Percentiles rank a stretch among this genome's conserved stretches.
These are phyloP conservation scores for Sinopyrophorus schimmeli DNA, from an alignment of 2,888 invertebrate genomes.

Conservation along the genomic window DNA sequence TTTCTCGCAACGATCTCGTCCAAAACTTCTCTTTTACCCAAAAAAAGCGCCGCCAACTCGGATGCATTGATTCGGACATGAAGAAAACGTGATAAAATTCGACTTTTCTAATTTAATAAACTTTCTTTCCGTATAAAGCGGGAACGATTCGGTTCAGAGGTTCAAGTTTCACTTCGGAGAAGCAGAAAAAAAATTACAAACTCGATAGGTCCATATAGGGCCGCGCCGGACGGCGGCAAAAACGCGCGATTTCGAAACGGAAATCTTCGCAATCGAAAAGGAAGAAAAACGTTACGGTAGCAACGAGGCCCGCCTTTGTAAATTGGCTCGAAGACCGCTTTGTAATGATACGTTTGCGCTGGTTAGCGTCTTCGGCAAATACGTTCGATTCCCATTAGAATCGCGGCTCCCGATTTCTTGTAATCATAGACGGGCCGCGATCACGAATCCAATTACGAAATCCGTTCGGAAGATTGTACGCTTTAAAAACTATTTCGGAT, in stretches of 20 bases:
- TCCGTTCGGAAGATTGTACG: too few species aligned
- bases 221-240: too few species aligned
- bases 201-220: too few species aligned
- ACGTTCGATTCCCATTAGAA: conserved; percentile 35
- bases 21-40: too few species aligned
- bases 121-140: conserved; percentile 4
- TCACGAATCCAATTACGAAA: conserved; percentile 38
- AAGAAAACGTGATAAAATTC: too few species aligned
- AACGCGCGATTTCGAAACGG: too few species aligned
- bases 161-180: too few species aligned
- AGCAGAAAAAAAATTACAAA: conserved; percentile 13
- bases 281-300: conserved; percentile 36
- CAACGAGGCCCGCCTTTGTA: conserved; percentile 39
- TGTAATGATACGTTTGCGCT: conserved; percentile 38
- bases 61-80: too few species aligned
- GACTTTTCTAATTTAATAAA: too few species aligned
- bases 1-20: neutral
- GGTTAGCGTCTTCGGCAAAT: conserved; percentile 32
- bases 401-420: conserved; percentile 36
- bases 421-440: conserved; percentile 34
- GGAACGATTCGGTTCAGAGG: too few species aligned
- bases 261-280: conserved; percentile 1
- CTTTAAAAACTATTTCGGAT: too few species aligned
- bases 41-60: too few species aligned
- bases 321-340: conserved; percentile 40